These are phyloP conservation scores for Epistrophe eligans DNA, from an alignment of 2,888 invertebrate genomes.

Conservation along the genomic window DNA sequence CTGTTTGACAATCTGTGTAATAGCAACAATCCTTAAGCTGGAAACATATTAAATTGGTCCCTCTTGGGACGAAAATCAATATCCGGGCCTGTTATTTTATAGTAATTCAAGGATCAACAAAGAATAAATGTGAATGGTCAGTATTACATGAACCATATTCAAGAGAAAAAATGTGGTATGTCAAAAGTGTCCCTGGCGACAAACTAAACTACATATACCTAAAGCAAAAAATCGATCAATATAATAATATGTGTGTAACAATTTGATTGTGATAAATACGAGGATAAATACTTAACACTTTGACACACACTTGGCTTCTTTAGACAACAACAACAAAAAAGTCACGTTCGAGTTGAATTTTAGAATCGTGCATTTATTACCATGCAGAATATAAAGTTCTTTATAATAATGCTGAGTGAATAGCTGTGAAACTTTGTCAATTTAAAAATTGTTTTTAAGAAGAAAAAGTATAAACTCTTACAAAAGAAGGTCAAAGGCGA, in stretches of 20 bases:
- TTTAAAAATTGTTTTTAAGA: constrained; percentile 4
- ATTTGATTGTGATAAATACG: constrained; percentile 19
- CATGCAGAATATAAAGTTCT: not conserved
- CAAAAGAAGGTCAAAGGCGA: constrained; percentile 1
- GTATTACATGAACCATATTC: constrained; percentile 14
- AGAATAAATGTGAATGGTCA: constrained; percentile 30
- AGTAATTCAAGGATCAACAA: constrained; percentile 8
- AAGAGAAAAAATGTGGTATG: not conserved
- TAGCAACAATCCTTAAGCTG: no score
- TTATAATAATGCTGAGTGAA: not conserved
- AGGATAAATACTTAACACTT: constrained; percentile 3
- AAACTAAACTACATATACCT: not conserved
- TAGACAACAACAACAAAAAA: not conserved
- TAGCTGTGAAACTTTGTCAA: constrained; percentile 28
- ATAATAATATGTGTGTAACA: not conserved
- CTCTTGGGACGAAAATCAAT: not conserved
- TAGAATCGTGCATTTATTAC: constrained; percentile 8
- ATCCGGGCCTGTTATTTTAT: not conserved
- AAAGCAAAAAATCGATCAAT: constrained; percentile 26
- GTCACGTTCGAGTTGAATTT: constrained; percentile 24
- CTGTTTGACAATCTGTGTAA: no score
- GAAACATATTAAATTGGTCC: not conserved
- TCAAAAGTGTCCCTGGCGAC: constrained; percentile 1
- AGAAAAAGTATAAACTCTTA: not conserved
- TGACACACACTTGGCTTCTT: not conserved